Evolutionary conservation across 2,888 invertebrate genomes (phyloP).

Genomic region (Ennomos quercinarius): DNA sequence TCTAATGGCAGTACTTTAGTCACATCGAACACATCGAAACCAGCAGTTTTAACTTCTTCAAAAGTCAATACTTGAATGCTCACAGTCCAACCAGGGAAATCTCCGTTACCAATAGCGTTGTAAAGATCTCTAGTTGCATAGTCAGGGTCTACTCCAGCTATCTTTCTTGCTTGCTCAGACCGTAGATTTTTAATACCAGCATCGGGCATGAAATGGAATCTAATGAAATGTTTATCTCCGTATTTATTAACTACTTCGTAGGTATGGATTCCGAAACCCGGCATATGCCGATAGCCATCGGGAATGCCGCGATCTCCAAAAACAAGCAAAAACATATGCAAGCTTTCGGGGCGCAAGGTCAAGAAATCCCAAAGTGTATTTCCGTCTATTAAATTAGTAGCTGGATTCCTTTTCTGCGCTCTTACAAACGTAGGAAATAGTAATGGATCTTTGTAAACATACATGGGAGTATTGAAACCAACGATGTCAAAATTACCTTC

Average conservation of each 20-base stretch:
- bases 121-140: constrained; percentile 94
- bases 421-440: constrained; percentile 96
- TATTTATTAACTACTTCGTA: constrained; percentile 92
- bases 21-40: constrained; percentile 95
- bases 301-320: constrained; percentile 96
- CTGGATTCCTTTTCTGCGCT: constrained; percentile 96
- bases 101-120: constrained; percentile 90
- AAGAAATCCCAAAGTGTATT: constrained; percentile 98
- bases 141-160: constrained; percentile 93
- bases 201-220: constrained; percentile 95
- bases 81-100: constrained; percentile 91
- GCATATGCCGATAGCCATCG: constrained; percentile 95
- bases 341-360: constrained; percentile 91
- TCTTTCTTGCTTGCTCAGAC: constrained; percentile 86
- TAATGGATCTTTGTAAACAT: constrained; percentile 94
- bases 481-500: constrained; percentile 96
- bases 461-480: constrained; percentile 95
- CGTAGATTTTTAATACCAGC: constrained; percentile 93
- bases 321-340: constrained; percentile 92
- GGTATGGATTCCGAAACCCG: constrained; percentile 96
- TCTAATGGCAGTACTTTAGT: constrained; percentile 93
- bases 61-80: constrained; percentile 93
- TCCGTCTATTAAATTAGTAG: constrained; percentile 92
- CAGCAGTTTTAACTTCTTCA: constrained; percentile 90
- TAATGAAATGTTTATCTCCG: constrained; percentile 89